Evolutionary conservation across 53 echinoderm and acorn worm genomes (phyloP), one percentile per base, ranked within the genome.

Genomic region (Crossaster papposus): DNA sequence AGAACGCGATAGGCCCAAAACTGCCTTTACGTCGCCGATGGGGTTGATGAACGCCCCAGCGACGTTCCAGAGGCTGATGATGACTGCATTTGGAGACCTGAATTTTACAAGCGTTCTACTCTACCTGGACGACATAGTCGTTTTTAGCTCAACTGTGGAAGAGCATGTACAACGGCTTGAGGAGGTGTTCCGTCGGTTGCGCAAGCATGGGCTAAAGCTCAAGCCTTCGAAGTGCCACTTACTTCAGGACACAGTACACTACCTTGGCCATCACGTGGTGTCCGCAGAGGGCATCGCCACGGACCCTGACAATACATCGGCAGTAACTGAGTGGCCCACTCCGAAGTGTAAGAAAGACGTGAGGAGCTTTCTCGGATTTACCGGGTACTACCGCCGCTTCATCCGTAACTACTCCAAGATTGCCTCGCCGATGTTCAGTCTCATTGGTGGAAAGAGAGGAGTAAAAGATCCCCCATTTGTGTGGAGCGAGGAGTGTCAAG

Each of bases 41-140:
- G 89, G 89, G 2, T 30, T 80, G 1, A 37, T 70, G 22, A 89
- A 89, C 30, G 89, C 80, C 1, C 74, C 89, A 6, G 89, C 89
- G 22, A 89, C 89, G 14, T 89, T 80, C 28, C 89, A 89, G 34
- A 65, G 80, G 1, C 53, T 91, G 51, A 91, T 91, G 91, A 80
- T 51, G 3, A 72, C 80, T 15, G 52, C 62, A 3, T 72, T 91
- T 7, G 79, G 80, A 18, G 91, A 86, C 58, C 31, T 62, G 50
- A 30, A 82, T 1, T 74, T 82, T 1, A 62, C 28, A 5, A 73
- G 81, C n/a, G 58, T 90, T 9, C 71, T 89, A 2, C 44, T 81
- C 29, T 89, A 89, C 35, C 54, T 89, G 0, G 81, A 89, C 64
- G 81, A 89, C 38, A 37, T 89, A 1, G 37, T 89, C 2, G 70